phyloP scores from a whole-genome alignment of 2,113 vertebrate genomes.

The Ciconia stormi region DNA sequence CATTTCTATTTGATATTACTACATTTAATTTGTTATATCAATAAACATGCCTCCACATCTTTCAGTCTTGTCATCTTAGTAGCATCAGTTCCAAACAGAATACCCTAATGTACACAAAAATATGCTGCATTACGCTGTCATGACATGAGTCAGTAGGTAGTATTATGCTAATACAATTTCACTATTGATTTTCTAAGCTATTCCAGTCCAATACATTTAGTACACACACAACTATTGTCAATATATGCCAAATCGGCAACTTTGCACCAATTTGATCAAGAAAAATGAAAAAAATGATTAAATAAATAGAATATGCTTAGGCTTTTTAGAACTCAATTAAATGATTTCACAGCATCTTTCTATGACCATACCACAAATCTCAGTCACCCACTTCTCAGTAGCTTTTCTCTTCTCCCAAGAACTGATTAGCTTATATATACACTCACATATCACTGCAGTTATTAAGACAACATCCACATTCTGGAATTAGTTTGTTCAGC shows the following conservation, averaged over 20 bases:
- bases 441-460: not conserved
- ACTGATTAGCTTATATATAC: not conserved
- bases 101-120: conserved; percentile 42
- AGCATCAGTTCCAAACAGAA: not conserved
- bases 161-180: conserved; percentile 12
- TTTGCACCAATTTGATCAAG: conserved; percentile 27
- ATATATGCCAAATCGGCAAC: conserved; percentile 40
- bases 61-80: not conserved
- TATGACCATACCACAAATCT: not conserved
- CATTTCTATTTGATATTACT: not conserved
- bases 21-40: not conserved
- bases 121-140: conserved; percentile 19
- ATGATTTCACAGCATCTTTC: not conserved
- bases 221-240: conserved; percentile 24
- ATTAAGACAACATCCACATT: not conserved
- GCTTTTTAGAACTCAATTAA: not conserved
- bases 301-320: conserved; percentile 10
- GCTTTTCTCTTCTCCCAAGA: not conserved
- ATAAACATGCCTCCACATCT: not conserved
- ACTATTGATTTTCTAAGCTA: conserved; percentile 59
- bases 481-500: not conserved
- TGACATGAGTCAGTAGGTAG: conserved; percentile 27
- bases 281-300: conserved; percentile 50
- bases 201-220: conserved; percentile 48
- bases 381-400: not conserved